These are phyloP conservation scores for Lasioglossum morio DNA, from an alignment of 2,888 invertebrate species.

Conservation along the genomic window DNA sequence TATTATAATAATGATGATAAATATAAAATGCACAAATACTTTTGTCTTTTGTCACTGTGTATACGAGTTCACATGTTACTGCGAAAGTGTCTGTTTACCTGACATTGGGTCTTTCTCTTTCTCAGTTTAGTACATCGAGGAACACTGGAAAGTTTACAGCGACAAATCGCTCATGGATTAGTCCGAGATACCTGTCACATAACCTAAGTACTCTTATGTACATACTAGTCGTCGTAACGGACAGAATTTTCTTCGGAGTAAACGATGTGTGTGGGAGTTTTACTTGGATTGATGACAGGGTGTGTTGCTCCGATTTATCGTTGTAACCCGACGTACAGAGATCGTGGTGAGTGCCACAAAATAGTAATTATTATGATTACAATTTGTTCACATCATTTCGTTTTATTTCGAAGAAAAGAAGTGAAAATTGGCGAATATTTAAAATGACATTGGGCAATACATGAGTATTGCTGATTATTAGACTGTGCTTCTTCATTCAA, in stretches of 20 bases:
- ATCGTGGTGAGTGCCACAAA: neutral
- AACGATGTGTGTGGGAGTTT: neutral
- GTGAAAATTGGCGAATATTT: neutral
- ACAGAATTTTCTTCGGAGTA: too few relatives aligned
- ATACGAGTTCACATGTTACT: neutral
- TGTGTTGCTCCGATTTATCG: neutral
- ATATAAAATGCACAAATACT: neutral
- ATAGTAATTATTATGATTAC: neutral
- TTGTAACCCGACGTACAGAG: neutral
- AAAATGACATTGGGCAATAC: neutral
- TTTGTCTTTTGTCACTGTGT: neutral
- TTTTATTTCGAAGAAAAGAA: neutral
- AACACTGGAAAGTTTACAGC: neutral
- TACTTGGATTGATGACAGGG: neutral
- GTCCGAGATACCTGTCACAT: too few relatives aligned
- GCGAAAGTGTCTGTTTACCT: neutral
- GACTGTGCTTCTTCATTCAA: neutral
- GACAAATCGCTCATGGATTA: neutral
- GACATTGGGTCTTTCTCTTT: neutral
- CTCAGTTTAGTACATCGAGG: neutral
- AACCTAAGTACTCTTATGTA: neutral
- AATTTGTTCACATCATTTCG: neutral
- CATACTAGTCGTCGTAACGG: too few relatives aligned
- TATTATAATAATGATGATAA: too few relatives aligned
- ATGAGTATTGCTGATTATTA: neutral